phyloP scores from a whole-genome alignment of 1,140 invertebrate species.

The Chironomus striatipennis region DNA sequence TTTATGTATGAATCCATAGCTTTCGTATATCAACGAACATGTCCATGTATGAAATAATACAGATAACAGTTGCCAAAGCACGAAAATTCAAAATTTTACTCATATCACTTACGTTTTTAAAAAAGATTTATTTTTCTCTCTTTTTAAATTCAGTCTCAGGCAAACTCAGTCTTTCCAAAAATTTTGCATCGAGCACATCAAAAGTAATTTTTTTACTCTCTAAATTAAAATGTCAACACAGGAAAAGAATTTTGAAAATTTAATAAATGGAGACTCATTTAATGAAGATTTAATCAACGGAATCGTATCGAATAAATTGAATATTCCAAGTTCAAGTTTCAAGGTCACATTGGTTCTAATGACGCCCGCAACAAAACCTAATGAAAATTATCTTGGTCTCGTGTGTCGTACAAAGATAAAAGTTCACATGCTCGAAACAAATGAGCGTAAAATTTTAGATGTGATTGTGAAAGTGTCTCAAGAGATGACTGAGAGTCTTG shows the following conservation, averaged over 20 bases:
- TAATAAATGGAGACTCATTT: neutral
- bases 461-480: slow-evolving; percentile 27
- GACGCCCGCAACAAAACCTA: slow-evolving; percentile 26
- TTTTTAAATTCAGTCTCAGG: no score
- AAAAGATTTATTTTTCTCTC: no score
- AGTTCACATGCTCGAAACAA: neutral
- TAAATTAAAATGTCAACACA: neutral
- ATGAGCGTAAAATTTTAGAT: slow-evolving; percentile 15
- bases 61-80: no score
- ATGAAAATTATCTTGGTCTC: slow-evolving; percentile 28
- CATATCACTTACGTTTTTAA: no score
- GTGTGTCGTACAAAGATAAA: slow-evolving; percentile 26
- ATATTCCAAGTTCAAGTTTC: neutral
- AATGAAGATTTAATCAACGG: neutral
- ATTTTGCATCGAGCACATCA: neutral
- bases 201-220: neutral
- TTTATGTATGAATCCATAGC: no score
- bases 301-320: slow-evolving; percentile 6
- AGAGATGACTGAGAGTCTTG: slow-evolving; percentile 24
- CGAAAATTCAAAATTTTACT: no score
- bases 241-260: neutral
- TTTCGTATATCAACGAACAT: no score
- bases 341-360: neutral
- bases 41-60: no score
- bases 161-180: no score